Evolutionary conservation across 2,113 vertebrate species (phyloP).

Genomic region (Pedetes capensis): DNA sequence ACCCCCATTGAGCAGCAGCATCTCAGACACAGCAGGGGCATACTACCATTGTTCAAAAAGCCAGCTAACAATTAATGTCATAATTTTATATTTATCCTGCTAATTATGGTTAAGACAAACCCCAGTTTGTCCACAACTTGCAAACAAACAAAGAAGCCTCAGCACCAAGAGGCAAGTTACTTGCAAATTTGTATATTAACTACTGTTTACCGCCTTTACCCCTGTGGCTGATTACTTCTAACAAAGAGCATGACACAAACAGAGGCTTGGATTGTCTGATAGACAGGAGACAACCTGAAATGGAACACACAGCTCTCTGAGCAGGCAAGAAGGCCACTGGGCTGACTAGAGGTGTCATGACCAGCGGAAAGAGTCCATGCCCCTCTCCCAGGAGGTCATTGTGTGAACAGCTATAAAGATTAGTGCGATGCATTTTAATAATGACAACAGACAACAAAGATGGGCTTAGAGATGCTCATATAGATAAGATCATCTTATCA

Average conservation of each 20-base stretch:
- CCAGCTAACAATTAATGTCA: constrained; percentile 49
- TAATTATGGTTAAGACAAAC: constrained; percentile 77
- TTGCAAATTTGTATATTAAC: constrained; percentile 84
- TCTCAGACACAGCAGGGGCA: constrained; percentile 58
- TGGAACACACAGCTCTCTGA: not conserved
- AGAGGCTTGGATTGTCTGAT: constrained; percentile 52
- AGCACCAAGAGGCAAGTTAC: constrained; percentile 72
- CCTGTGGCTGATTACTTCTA: constrained; percentile 41
- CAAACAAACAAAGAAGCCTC: constrained; percentile 81
- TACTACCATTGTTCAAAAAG: constrained; percentile 53
- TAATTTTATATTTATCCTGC: constrained; percentile 79
- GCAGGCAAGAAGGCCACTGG: not conserved
- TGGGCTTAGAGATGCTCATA: not conserved
- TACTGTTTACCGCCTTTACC: constrained; percentile 67
- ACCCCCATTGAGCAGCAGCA: constrained; percentile 56
- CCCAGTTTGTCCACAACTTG: constrained; percentile 68
- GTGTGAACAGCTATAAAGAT: not conserved
- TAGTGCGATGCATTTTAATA: constrained; percentile 11
- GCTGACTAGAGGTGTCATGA: not conserved
- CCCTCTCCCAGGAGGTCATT: not conserved
- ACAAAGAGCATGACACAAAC: constrained; percentile 69
- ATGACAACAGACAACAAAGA: not conserved
- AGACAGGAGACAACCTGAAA: not conserved
- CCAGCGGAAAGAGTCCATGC: not conserved
- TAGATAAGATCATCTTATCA: not conserved